These are phyloP conservation scores for Drosophila barbarae DNA, from an alignment of 2,888 invertebrate genomes.

Conservation along the genomic window DNA sequence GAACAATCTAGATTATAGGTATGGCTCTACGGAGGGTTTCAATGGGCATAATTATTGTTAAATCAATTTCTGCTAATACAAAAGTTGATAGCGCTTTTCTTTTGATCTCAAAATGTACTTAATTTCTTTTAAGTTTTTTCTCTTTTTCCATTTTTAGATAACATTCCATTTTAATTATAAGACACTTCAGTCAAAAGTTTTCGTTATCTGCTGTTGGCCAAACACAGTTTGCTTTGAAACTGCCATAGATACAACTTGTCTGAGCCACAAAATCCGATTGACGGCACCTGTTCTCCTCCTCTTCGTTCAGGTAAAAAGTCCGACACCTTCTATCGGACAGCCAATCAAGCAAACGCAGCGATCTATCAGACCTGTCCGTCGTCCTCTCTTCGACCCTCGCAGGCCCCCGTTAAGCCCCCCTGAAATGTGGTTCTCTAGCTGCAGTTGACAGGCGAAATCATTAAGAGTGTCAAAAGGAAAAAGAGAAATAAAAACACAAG, in stretches of 20 bases:
- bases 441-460: constrained; percentile 69
- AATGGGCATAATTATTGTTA: not conserved
- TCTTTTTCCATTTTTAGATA: not conserved
- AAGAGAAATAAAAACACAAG: constrained; percentile 42
- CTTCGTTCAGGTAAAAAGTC: constrained; percentile 11
- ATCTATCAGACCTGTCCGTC: constrained; percentile 50
- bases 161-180: constrained; percentile 24
- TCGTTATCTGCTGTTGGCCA: constrained; percentile 25
- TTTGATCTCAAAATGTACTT: not conserved
- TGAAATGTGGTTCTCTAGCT: constrained; percentile 47
- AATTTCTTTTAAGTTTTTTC: not conserved
- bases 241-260: constrained; percentile 34
- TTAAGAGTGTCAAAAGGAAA: constrained; percentile 70
- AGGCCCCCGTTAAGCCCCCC: constrained; percentile 28
- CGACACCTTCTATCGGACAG: constrained; percentile 39
- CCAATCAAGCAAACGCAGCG: constrained; percentile 54
- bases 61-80: not conserved
- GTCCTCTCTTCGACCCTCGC: not conserved
- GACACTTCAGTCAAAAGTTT: constrained; percentile 7
- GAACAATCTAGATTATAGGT: not conserved
- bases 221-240: constrained; percentile 19
- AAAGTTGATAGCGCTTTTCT: not conserved
- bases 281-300: constrained; percentile 13
- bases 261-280: constrained; percentile 23
- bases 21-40: not conserved